Evolutionary conservation across 2,888 invertebrate genomes (phyloP).

Genomic region (Mycogona germanica): DNA sequence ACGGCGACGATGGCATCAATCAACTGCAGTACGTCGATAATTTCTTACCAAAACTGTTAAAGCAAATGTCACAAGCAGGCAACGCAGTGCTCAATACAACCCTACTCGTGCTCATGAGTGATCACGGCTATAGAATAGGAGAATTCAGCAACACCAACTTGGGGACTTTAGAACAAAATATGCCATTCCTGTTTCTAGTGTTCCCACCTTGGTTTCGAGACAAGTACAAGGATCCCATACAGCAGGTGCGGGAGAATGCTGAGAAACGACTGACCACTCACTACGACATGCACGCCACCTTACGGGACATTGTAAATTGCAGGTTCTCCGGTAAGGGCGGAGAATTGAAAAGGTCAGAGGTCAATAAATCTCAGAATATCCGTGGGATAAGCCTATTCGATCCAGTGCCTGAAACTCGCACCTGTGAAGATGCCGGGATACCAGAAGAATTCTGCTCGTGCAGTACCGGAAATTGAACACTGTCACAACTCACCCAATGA

Average conservation of each 20-base stretch:
- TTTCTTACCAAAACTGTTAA: slow-evolving; percentile 38
- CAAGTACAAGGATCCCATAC: slow-evolving; percentile 46
- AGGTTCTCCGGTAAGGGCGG: background rate
- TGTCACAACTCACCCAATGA: no score
- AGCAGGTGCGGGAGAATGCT: slow-evolving; percentile 52
- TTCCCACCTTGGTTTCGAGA: slow-evolving; percentile 58
- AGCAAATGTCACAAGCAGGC: slow-evolving; percentile 22
- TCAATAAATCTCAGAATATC: slow-evolving; percentile 42
- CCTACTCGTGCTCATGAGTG: slow-evolving; percentile 29
- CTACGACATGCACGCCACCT: slow-evolving; percentile 68
- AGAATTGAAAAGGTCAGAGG: background rate
- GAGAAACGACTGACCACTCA: slow-evolving; percentile 65
- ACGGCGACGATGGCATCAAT: slow-evolving; percentile 73
- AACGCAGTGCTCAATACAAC: slow-evolving; percentile 20
- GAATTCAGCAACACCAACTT: slow-evolving; percentile 40
- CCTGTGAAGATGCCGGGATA: slow-evolving; percentile 64
- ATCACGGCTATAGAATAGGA: slow-evolving; percentile 35
- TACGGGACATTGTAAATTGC: slow-evolving; percentile 52
- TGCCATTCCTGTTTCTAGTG: slow-evolving; percentile 62
- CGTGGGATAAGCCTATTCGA: slow-evolving; percentile 71
- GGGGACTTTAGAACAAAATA: slow-evolving; percentile 60
- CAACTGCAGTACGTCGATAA: slow-evolving; percentile 61
- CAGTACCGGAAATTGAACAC: no score
- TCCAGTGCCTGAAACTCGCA: slow-evolving; percentile 54
- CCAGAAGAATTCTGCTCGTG: slow-evolving; percentile 82